phyloP scores from a whole-genome alignment of 2,113 vertebrate species.

The Herpailurus yagouaroundi region DNA sequence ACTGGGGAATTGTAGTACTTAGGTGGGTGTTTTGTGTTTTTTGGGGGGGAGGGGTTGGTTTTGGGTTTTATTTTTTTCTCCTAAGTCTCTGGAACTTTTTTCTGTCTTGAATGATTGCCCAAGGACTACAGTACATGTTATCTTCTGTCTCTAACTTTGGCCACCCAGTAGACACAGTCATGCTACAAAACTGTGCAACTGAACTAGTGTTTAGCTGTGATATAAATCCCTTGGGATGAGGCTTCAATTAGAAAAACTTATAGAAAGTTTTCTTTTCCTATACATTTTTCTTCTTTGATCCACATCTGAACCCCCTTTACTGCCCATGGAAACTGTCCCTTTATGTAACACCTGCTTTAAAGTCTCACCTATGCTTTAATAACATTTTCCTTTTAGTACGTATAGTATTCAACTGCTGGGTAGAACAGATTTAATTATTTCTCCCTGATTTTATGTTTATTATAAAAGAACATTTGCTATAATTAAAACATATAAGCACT shows the following conservation, averaged over 20 bases:
- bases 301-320: neutral
- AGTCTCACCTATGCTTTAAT: neutral
- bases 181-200: neutral
- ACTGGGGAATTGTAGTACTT: neutral
- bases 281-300: neutral
- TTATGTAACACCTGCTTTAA: neutral
- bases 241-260: neutral
- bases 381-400: slow-evolving; percentile 36
- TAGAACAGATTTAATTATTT: slow-evolving; percentile 55
- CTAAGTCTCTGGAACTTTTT: neutral
- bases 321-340: neutral
- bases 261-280: neutral
- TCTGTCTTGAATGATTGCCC: slow-evolving; percentile 42
- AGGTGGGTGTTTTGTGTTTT: neutral
- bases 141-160: neutral
- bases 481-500: neutral
- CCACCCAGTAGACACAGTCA: neutral
- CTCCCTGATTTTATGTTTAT: neutral
- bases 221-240: slow-evolving; percentile 30
- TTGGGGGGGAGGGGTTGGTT: too few species aligned
- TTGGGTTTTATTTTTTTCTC: neutral
- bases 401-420: neutral
- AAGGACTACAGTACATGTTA: slow-evolving; percentile 23
- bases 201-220: slow-evolving; percentile 33
- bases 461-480: slow-evolving; percentile 11